Conservation (phyloP, 2,113 vertebrate species). For the Conger conger region DNA sequence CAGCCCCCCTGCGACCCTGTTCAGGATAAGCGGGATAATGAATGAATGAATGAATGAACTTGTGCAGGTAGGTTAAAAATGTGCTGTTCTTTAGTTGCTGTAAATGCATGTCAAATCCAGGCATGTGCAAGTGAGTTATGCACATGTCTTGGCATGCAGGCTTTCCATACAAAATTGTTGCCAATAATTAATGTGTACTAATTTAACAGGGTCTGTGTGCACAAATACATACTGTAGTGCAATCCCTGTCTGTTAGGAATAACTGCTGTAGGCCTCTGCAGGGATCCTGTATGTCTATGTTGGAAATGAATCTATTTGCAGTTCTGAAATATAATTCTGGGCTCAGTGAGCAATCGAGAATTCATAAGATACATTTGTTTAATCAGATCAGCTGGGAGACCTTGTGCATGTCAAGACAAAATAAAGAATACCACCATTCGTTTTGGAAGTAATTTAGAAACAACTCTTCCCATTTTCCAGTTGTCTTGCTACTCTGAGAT, state of each 20-base stretch:
- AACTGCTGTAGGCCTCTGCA: background rate
- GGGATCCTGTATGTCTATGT: background rate
- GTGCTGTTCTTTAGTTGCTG: background rate
- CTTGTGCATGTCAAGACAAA: background rate
- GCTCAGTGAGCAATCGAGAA: background rate
- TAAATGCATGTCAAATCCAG: background rate
- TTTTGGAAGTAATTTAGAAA: too few relatives aligned
- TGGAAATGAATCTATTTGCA: conserved; percentile 8
- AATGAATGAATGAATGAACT: too few relatives aligned
- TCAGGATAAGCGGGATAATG: too few relatives aligned
- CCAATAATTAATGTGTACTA: background rate
- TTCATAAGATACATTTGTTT: background rate
- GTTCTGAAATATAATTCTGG: background rate
- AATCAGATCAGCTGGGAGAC: background rate
- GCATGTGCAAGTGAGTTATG: too few relatives aligned
- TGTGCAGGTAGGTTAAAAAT: background rate
- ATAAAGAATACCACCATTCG: background rate
- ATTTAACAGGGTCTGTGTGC: background rate
- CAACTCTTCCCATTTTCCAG: too few relatives aligned
- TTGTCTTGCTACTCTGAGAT: too few relatives aligned
- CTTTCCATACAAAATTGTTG: background rate
- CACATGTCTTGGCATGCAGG: too few relatives aligned
- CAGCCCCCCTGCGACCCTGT: too few relatives aligned
- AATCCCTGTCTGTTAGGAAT: background rate
- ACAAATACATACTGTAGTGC: background rate